Base-by-base conservation (phyloP, 2,113 vertebrate genomes). In the Embiotoca jacksoni region DNA sequence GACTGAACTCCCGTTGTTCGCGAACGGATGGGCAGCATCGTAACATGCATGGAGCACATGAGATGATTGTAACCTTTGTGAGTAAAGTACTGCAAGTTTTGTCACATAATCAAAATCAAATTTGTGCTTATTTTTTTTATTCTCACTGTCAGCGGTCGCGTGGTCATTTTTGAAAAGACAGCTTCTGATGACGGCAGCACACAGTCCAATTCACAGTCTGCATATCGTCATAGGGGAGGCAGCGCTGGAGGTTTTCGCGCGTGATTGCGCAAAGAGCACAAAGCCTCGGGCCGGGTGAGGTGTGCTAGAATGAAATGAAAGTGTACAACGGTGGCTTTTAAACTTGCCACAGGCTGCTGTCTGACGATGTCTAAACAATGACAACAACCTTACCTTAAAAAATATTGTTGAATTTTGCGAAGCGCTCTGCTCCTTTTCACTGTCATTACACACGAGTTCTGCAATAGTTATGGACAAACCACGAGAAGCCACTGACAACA, bases 311-410 rank as follows among this genome's bases (percentile, higher is more conserved):
- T 44, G 55, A 83, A 87, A 90, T 88, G 75, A 83, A 70, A 62
- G 70, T 86, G 75, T 60, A 46, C 74, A 59, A 62, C 71, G 82
- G 82, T 64, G 67, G 69, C 65, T 62, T 23, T 69, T 66, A 66
- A 84, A 89, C 88, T 59, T 80, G 85, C 86, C 83, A 49, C 47
- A 53, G 80, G 84, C 83, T 65, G 39, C 70, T 44, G 50, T 80
- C 59, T 52, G 59, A 72, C 44, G 61, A 50, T 59, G 54, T 67
- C 83, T 69, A 66, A 88, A 85, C 79, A 80, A 72, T 67, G 71
- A 59, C 55, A 59, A 13, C 10, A 13, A 5, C 36, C 2, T n/a
- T 64, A 35, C n/a, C n/a, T 15, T 15, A 16, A 14, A 50, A 50
- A 50, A 50, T 4, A 50, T 16, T 47, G 9, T 16, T 36, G 16